Evolutionary conservation across 2,113 vertebrate genomes (phyloP).

Genomic region (Hyperopisus bebe): DNA sequence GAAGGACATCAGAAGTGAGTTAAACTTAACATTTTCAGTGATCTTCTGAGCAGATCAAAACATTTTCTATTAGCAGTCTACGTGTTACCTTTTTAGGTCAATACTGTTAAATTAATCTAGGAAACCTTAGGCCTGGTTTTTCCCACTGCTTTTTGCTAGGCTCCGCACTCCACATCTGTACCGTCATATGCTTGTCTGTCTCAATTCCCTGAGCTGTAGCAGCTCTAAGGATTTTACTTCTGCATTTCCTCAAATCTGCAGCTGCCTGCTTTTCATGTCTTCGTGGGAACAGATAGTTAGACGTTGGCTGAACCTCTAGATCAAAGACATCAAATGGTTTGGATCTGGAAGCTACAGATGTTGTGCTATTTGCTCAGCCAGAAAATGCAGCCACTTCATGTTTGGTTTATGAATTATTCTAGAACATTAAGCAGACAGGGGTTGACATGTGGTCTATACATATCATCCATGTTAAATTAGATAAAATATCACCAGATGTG

Average conservation of each 20-base stretch:
- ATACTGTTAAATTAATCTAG: neutral
- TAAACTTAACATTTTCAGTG: neutral
- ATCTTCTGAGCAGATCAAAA: neutral
- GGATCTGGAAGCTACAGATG: neutral
- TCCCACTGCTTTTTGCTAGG: neutral
- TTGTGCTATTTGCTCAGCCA: slow-evolving; percentile 22
- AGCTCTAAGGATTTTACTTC: slow-evolving; percentile 65
- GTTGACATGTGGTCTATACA: neutral
- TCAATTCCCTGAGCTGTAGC: slow-evolving; percentile 37
- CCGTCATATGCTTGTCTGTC: neutral
- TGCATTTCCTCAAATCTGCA: slow-evolving; percentile 60
- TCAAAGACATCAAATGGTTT: slow-evolving; percentile 39
- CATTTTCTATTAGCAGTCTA: neutral
- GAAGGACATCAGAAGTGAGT: neutral
- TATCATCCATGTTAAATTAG: neutral
- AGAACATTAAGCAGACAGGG: slow-evolving; percentile 23
- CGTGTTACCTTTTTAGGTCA: neutral
- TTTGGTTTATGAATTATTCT: neutral
- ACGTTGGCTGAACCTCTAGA: slow-evolving; percentile 26
- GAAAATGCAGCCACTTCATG: slow-evolving; percentile 29
- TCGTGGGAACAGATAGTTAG: slow-evolving; percentile 28
- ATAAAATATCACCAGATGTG: neutral
- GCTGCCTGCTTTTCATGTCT: slow-evolving; percentile 49
- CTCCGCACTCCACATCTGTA: slow-evolving; percentile 11
- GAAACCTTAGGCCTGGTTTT: neutral